Base-by-base conservation (phyloP, 1,140 invertebrate species). In the Spodoptera frugiperda region DNA sequence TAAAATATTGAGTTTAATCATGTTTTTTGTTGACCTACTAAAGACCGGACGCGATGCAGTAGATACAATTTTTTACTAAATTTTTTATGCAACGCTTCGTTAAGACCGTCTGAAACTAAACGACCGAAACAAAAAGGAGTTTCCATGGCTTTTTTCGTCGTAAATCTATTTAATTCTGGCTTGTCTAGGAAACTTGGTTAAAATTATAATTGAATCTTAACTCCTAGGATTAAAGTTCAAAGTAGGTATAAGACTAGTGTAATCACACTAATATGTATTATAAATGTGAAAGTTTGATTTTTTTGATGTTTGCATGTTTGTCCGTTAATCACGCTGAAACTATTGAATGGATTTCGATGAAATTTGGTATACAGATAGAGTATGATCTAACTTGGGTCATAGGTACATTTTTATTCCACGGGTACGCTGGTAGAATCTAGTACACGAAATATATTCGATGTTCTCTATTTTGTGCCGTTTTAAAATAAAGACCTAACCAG, bases 91-190 rank as follows among this genome's bases (percentile, higher is more conserved):
- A n/a, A n/a, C 11, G 54, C 51, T 71, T 76, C 61, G 75, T 83
- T 79, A 83, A 81, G 77, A 83, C 51, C 59, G 72, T 82, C 55
- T 81, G 73, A 81, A 78, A 77, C 78, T 57, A 59, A 79, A 48
- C 68, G 67, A 79, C 33, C 61, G 67, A 63, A 63, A 53, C 59
- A 65, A 75, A 63, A 57, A 74, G 55, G 51, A 46, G 5, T 33
- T n/a, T 55, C 19, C 19, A 8, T 44, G 21, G 21, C 30, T 5
- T 74, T 74, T 74, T 74, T 74, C 44, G 55, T 74, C 55, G 71
- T 19, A 61, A n/a, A 19, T 25, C 5, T 2, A 21, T 44, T 44
- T 21, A 49, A 46, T 17, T 74, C 51, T 61, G 30, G 55, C 61
- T 48, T 59, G n/a, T 61, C 55, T 61, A 73, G 55, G 53, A 25